Conservation (phyloP, 2,113 vertebrate genomes). For the Beaufortia kweichowensis region DNA sequence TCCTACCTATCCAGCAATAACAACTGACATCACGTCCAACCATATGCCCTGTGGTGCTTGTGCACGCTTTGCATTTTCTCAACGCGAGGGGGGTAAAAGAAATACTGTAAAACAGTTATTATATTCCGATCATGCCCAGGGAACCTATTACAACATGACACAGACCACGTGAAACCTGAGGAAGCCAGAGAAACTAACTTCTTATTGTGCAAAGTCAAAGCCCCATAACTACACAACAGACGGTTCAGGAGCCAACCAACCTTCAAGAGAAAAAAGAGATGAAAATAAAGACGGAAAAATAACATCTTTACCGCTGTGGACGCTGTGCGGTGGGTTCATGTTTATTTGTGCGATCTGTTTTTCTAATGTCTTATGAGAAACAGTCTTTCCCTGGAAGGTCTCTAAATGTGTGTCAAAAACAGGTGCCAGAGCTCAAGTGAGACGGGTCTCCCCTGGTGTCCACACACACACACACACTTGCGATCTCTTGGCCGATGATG, state of each 20-base stretch:
- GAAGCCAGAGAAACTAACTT: conserved; percentile 59
- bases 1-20: conserved; percentile 77
- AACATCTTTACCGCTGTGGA: too few species aligned
- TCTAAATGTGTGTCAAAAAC: conserved; percentile 5
- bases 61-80: conserved; percentile 64
- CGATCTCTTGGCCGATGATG: conserved; percentile 70
- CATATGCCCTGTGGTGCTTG: conserved; percentile 70
- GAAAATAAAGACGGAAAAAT: neutral
- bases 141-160: conserved; percentile 71
- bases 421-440: neutral
- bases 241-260: neutral
- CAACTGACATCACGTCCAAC: conserved; percentile 77
- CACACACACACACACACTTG: conserved; percentile 63
- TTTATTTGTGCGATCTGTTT: conserved; percentile 13
- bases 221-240: conserved; percentile 7
- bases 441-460: conserved; percentile 58
- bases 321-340: neutral
- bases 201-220: neutral
- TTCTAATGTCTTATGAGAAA: neutral
- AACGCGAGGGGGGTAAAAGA: conserved; percentile 65
- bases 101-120: conserved; percentile 71
- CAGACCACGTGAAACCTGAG: conserved; percentile 59
- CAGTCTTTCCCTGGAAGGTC: neutral
- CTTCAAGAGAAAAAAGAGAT: neutral
- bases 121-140: conserved; percentile 71